Percentiles rank a stretch among this genome's conserved stretches.
Evolutionary conservation across 2,888 invertebrate species (phyloP).

Genomic region (Ctenicera cuprea): DNA sequence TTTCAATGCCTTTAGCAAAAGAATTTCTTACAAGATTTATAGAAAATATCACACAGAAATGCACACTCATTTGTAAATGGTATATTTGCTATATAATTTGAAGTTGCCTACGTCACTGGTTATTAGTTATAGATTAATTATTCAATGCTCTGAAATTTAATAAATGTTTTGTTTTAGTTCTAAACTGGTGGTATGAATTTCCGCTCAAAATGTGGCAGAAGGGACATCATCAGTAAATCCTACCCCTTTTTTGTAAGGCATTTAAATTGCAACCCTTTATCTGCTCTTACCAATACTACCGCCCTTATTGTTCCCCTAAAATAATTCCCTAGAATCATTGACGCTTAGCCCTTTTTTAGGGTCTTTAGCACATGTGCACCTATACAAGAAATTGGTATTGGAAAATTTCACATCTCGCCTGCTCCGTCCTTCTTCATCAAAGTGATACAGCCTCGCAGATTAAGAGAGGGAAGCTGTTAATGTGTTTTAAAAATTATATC

Average conservation of each 20-base stretch:
- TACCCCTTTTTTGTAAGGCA: conserved; percentile 53
- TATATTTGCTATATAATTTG: too few relatives aligned
- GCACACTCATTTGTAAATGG: too few relatives aligned
- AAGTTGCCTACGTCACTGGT: too few relatives aligned
- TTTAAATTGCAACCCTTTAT: conserved; percentile 66
- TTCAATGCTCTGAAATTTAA: too few relatives aligned
- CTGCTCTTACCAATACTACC: conserved; percentile 68
- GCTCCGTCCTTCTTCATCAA: conserved; percentile 37
- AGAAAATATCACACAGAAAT: too few relatives aligned
- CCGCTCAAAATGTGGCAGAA: conserved; percentile 41
- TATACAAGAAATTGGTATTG: conserved; percentile 51
- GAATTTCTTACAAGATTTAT: too few relatives aligned
- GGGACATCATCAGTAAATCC: conserved; percentile 55
- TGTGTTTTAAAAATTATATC: conserved; percentile 51
- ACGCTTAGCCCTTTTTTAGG: conserved; percentile 69
- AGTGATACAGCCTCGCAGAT: background rate
- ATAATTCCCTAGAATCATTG: conserved; percentile 70
- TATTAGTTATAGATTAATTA: too few relatives aligned
- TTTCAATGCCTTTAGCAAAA: too few relatives aligned
- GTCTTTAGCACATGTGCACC: conserved; percentile 66
- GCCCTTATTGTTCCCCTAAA: conserved; percentile 68
- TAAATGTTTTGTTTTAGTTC: conserved; percentile 1
- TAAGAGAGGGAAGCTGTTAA: conserved; percentile 37
- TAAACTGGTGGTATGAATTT: conserved; percentile 24
- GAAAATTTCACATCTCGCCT: conserved; percentile 42